A percentile compares a stretch with the other conserved stretches of the same genome.
These are phyloP conservation scores for Piscicola geometra DNA, from an alignment of 2,888 invertebrate genomes.

Conservation along the genomic window DNA sequence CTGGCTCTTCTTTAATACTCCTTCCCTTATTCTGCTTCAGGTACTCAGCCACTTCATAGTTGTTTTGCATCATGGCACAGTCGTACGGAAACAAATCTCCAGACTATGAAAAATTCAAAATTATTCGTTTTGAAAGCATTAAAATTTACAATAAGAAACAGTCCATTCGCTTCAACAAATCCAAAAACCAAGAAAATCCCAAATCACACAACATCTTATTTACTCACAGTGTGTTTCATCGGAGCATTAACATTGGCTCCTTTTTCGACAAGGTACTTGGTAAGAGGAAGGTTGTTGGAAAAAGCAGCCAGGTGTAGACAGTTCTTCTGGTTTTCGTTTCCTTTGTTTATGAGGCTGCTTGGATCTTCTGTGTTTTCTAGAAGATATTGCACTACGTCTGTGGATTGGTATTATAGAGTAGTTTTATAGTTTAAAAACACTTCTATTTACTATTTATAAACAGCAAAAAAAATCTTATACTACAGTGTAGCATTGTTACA, in stretches of 20 bases:
- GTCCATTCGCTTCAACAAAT: no score
- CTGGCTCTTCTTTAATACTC: conserved; percentile 20
- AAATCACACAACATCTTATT: no score
- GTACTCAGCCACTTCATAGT: conserved; percentile 28
- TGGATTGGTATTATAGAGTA: no score
- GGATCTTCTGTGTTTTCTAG: conserved; percentile 58
- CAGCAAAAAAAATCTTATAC: no score
- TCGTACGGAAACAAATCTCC: conserved; percentile 35
- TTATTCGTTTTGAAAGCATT: no score
- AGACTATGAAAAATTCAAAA: no score
- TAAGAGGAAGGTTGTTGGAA: conserved; percentile 87
- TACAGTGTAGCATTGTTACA: no score
- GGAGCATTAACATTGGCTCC: conserved; percentile 67
- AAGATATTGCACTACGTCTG: neutral
- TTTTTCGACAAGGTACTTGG: conserved; percentile 76
- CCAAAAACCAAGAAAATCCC: no score
- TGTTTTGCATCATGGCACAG: conserved; percentile 29
- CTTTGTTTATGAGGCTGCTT: conserved; percentile 75
- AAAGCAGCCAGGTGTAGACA: conserved; percentile 88
- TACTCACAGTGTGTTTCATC: conserved; percentile 23
- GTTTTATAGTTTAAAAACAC: no score
- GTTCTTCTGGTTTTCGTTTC: conserved; percentile 87
- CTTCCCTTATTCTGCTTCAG: conserved; percentile 27
- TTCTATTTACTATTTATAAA: no score
- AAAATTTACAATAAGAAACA: no score